A percentile compares a stretch with the other conserved stretches of the same genome.
phyloP scores from a whole-genome alignment of 1,140 invertebrate species.

The Trichogramma pretiosum region DNA sequence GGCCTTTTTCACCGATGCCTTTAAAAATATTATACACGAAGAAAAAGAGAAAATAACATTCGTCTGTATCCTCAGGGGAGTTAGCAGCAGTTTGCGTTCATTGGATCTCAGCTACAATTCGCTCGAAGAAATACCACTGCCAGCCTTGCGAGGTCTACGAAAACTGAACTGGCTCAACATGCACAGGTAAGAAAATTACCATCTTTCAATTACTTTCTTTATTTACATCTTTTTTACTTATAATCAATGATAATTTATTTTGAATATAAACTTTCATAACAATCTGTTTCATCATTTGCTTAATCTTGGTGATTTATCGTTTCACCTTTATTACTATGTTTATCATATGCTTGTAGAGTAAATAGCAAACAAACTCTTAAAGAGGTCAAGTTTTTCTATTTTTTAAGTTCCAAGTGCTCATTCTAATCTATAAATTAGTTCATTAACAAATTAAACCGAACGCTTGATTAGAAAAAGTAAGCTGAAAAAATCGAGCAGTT shows the following conservation, averaged over 20 bases:
- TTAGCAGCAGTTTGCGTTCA: conserved; percentile 47
- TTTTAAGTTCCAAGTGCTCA: not conserved
- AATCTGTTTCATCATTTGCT: too few relatives aligned
- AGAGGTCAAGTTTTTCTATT: not conserved
- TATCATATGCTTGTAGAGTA: not conserved
- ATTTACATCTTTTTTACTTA: not conserved
- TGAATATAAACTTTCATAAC: too few relatives aligned
- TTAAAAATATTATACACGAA: not conserved
- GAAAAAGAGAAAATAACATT: not conserved
- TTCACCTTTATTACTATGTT: too few relatives aligned
- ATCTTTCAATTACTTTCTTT: not conserved
- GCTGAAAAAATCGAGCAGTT: too few relatives aligned
- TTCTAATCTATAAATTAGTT: too few relatives aligned
- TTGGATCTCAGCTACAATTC: conserved; percentile 58
- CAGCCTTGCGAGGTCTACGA: conserved; percentile 47
- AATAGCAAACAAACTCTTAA: not conserved
- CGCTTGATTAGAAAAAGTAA: too few relatives aligned
- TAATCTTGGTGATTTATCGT: too few relatives aligned
- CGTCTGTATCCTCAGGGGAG: conserved; percentile 31
- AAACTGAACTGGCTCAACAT: conserved; percentile 56
- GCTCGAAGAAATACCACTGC: conserved; percentile 50
- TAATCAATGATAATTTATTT: too few relatives aligned
- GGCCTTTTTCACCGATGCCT: too few relatives aligned
- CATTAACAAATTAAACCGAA: too few relatives aligned
- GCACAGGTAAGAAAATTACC: conserved; percentile 53